Percentiles rank a stretch among this genome's conserved stretches.
These are phyloP conservation scores for Cosmia pyralina DNA, from an alignment of 2,888 invertebrate genomes.

Conservation along the genomic window DNA sequence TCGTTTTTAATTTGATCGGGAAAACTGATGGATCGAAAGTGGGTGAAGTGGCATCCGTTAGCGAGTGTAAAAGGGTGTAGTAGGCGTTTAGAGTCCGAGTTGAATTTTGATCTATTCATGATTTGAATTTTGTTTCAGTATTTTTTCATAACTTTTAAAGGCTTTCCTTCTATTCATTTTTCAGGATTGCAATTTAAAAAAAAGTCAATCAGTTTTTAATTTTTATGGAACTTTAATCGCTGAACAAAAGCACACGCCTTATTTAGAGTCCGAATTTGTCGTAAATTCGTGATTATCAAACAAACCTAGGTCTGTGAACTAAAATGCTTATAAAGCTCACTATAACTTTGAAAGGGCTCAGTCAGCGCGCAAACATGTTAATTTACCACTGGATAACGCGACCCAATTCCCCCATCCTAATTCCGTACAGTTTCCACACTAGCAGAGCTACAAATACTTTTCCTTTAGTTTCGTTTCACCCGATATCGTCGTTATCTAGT, in stretches of 20 bases:
- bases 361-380: constrained; percentile 79
- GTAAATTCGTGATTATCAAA: constrained; percentile 58
- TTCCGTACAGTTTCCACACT: constrained; percentile 83
- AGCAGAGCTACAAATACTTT: constrained; percentile 86
- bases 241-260: constrained; percentile 12
- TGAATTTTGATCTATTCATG: constrained; percentile 12
- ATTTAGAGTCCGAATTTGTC: too few species aligned
- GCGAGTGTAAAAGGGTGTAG: constrained; percentile 14
- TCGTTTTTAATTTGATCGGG: constrained; percentile 31
- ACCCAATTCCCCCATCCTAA: constrained; percentile 81
- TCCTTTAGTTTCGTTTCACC: constrained; percentile 87
- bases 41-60: constrained; percentile 19
- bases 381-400: constrained; percentile 78
- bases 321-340: constrained; percentile 66
- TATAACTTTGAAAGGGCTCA: constrained; percentile 67
- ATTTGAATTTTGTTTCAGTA: neutral
- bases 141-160: neutral
- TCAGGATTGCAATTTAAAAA: neutral
- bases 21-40: constrained; percentile 39
- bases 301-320: constrained; percentile 56
- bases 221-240: neutral
- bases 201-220: neutral
- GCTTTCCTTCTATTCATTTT: neutral
- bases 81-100: constrained; percentile 13
- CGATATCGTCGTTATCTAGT: constrained; percentile 89